Base-by-base conservation (phyloP, 2,888 invertebrate species). In the Synanthedon vespiformis region DNA sequence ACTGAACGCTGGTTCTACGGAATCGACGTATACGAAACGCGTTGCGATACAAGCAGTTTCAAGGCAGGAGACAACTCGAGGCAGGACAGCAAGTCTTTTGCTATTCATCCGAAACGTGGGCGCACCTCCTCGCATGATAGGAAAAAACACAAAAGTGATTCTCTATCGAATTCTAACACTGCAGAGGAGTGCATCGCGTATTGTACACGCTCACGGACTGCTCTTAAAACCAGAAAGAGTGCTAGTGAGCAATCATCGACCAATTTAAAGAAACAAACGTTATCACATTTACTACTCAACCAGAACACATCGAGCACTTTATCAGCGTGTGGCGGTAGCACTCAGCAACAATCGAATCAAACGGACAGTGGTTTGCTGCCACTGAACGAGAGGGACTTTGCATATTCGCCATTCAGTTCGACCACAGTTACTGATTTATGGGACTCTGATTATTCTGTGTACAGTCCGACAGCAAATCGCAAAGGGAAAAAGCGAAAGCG, bases 1-100 rank as follows among this genome's bases (percentile, higher is more conserved):
- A 82, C 88, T 64, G 89, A 89, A 76, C 89, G 89, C 72, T 89
- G 89, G 85, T 87, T 88, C 50, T 89, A 82, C 86, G 89, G 82
- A 63, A 84, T 78, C 58, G 88, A 79, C 87, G 88, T 80, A 57
- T 88, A 87, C 85, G 86, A 87, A 62, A 85, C 86, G 47, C 85
- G 86, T 64, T 84, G 79, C 69, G 83, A 82, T 56, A 74, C 80
- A 40, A 62, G 70, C 54, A 72, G 79, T 54, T 71, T 67, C 51
- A 80, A 75, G 67, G 72, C 76, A 64, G 83, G 82, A 63, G 55
- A 86, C 62, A 65, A 72, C 51, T 5, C 22, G 5, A 22, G 22
- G 22, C 22, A 22, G 5, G 62, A 72, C 56, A 34, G 10, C 34
- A 76, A 76, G 58, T 63, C 73, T 40, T 62, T 72, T 50, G 54